A percentile compares a stretch with the other conserved stretches of the same genome.
Evolutionary conservation across 2,797 vertebrate genomes (phyloP).

Genomic region (Esox lucius): DNA sequence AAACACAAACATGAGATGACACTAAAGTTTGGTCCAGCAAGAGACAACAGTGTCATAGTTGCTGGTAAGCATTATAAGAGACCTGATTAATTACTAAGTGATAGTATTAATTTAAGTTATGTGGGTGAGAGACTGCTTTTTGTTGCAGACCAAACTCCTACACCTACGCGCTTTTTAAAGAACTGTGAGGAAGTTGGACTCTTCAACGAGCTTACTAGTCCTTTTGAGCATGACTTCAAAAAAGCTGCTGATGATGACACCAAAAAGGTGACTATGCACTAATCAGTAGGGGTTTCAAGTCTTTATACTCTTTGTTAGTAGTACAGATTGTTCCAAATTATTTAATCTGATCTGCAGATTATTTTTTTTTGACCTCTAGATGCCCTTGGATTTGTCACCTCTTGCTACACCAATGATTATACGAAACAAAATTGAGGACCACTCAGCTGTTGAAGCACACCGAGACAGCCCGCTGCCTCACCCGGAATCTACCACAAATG

Average conservation of each 20-base stretch:
- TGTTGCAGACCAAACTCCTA: constrained; percentile 97
- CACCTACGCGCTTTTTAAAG: constrained; percentile 98
- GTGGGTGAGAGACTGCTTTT: constrained; percentile 5
- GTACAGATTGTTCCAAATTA: neutral
- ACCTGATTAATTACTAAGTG: neutral
- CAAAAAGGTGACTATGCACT: constrained; percentile 84
- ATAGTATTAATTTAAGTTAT: neutral
- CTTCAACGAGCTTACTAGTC: constrained; percentile 97
- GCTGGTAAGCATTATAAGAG: constrained; percentile 82
- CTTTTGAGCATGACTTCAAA: constrained; percentile 99
- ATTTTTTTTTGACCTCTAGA: constrained; percentile 64
- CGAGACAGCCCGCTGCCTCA: constrained; percentile 96
- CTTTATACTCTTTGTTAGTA: constrained; percentile 16
- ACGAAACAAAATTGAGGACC: constrained; percentile 92
- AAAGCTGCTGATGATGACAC: constrained; percentile 95
- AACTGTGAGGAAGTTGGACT: constrained; percentile 99
- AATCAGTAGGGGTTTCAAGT: neutral
- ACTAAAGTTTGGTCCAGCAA: constrained; percentile 98
- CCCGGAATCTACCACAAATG: constrained; percentile 95
- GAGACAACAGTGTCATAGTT: constrained; percentile 95
- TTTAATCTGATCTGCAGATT: neutral
- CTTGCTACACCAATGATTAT: constrained; percentile 90
- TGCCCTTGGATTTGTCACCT: constrained; percentile 97
- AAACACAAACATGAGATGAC: constrained; percentile 99
- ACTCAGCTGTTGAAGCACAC: constrained; percentile 84